A percentile compares a stretch with the other conserved stretches of the same genome.
These are phyloP conservation scores for Zelleria hepariella DNA, from an alignment of 2,888 invertebrate species.

Conservation along the genomic window DNA sequence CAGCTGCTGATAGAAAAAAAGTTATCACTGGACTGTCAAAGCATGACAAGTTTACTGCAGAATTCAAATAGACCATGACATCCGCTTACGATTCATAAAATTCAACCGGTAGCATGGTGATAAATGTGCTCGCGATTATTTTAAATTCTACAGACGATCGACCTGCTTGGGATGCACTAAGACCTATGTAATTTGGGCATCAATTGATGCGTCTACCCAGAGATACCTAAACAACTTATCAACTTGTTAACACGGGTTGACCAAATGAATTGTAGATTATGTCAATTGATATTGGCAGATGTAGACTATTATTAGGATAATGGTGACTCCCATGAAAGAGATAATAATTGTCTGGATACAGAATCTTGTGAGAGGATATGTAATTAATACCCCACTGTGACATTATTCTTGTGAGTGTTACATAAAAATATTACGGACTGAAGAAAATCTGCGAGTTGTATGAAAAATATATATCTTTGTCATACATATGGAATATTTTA, in stretches of 20 bases:
- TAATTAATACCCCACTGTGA: not conserved
- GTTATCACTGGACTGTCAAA: not conserved
- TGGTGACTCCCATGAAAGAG: not conserved
- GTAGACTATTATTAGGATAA: not conserved
- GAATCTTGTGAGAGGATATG: not conserved
- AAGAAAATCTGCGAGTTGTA: too few relatives aligned
- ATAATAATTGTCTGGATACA: not conserved
- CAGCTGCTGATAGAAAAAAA: not conserved
- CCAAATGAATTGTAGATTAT: not conserved
- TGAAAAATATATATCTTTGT: too few relatives aligned
- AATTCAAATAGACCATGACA: not conserved
- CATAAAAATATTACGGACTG: too few relatives aligned
- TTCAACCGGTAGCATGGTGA: constrained; percentile 32
- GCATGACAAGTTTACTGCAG: not conserved
- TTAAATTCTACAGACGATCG: constrained; percentile 33
- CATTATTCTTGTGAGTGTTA: too few relatives aligned
- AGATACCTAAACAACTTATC: not conserved
- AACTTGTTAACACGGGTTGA: not conserved
- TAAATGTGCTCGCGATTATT: constrained; percentile 42
- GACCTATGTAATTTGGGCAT: not conserved
- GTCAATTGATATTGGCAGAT: not conserved
- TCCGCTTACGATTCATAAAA: constrained; percentile 24
- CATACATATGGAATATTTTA: too few relatives aligned
- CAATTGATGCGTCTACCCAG: not conserved
- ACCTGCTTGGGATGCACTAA: not conserved